Evolutionary conservation across 2,888 invertebrate genomes (phyloP), one percentile per base, ranked within the genome.

Genomic region (Trimorus sp.): DNA sequence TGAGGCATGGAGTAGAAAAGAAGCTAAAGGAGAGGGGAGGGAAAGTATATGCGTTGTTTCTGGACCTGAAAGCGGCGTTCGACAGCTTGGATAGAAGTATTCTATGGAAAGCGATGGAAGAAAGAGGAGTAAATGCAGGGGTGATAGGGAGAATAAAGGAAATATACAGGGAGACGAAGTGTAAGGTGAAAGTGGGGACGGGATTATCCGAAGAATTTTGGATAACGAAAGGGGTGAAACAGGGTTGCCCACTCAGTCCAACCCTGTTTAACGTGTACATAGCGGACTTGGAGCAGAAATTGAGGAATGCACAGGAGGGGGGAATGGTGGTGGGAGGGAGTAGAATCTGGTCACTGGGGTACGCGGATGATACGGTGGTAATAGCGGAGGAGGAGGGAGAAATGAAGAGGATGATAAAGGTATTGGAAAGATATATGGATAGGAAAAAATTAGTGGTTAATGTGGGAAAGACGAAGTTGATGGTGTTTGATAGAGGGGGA

Each of bases 341-440:
- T 9, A 16, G 16, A 56, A 36, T 37, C 8, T 56, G 56, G 56
- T 56, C 56, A 7, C n/a, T 56, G n/a, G 56, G 37, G 38, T 56
- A 56, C 37, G 56, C 56, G 16, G 56, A 56, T 14, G 38, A 56
- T 56, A 56, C 16, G 56, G 56, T 38, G 38, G n/a, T 56, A n/a
- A 37, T 37, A n/a, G 11, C 15, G 16, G n/a, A 37, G 9, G 37
- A n/a, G 37, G 56, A 56, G n/a, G 56, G 14, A 14, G 45, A n/a
- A 45, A 9, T 45, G 45, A 45, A n/a, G 45, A 45, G n/a, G 45
- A 45, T 45, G 45, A 45, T 45, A n/a, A n/a, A n/a, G 45, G 9
- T 9, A n/a, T 6, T 45, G n/a, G 45, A 45, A 45, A 45, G n/a
- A n/a, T 45, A 45, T 45, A 12, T 45, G n/a, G 38, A 56, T 8